These are phyloP conservation scores for Tipula helvola DNA, from an alignment of 2,888 invertebrate species.

Conservation along the genomic window DNA sequence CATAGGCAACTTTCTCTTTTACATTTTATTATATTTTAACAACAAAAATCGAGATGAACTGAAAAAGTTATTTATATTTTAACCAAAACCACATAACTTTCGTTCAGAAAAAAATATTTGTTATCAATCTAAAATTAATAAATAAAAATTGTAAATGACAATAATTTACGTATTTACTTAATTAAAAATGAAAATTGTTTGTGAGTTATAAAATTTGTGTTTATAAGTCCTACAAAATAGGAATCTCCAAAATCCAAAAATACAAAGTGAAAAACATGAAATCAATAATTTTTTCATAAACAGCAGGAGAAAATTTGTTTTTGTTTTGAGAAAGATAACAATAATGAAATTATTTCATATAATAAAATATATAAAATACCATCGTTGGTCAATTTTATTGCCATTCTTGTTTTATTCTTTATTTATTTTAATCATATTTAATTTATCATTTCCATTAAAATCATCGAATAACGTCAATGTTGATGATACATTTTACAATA, in stretches of 20 bases:
- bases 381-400: constrained; percentile 42
- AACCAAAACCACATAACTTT: not conserved
- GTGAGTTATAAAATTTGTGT: not conserved
- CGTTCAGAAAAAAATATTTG: not conserved
- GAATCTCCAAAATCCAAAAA: not conserved
- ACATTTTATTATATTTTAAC: not conserved
- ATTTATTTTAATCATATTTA: constrained; percentile 41
- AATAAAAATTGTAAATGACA: not conserved
- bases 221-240: not conserved
- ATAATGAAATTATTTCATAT: not conserved
- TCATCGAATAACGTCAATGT: constrained; percentile 15
- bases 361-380: constrained; percentile 11
- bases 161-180: not conserved
- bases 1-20: not conserved
- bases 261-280: not conserved
- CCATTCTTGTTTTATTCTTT: constrained; percentile 42
- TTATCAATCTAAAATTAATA: not conserved
- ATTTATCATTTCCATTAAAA: constrained; percentile 37
- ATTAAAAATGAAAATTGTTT: not conserved
- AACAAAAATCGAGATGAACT: not conserved
- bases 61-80: not conserved
- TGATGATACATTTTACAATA: not conserved
- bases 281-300: not conserved
- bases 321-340: not conserved
- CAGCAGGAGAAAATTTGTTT: not conserved